Evolutionary conservation across 2,113 vertebrate species (phyloP), one percentile per base, ranked within the genome.

Genomic region (Tachysurus vachellii): DNA sequence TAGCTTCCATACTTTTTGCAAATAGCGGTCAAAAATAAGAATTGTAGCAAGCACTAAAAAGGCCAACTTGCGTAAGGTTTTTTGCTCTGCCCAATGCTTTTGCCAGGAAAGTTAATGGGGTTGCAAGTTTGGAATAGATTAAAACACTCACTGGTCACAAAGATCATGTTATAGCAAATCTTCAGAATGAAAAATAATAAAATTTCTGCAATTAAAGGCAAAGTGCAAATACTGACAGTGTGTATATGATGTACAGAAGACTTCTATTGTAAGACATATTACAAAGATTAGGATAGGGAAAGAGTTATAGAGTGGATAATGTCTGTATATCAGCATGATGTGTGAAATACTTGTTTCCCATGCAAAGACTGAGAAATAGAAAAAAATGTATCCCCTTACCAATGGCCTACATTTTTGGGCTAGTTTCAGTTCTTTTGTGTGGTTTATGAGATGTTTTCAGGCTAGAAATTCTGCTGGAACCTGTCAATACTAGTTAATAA

Each of bases 341-440:
- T 76, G 44, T 76, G 73, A 76, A 50, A n/a, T 53, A n/a, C 12
- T 53, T 76, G 0, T 53, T 53, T 71, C 19, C 9, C 70, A 71
- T 42, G 36, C 36, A 21, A 71, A 21, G 31, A 8, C 17, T 71
- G 36, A 71, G 36, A 44, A 71, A 71, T 42, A 44, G 8, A 44
- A 47, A 75, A 50, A 50, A 50, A 50, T 26, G 0, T 75, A 10
- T 26, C 71, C 10, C 21, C 26, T 50, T 75, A 50, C 73, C 73
- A 76, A 53, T 76, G 73, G 4, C 44, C 44, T 13, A 23, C 5
- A n/a, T 76, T 26, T n/a, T n/a, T 26, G 47, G 2, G 23, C 42
- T 53, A 76, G 21, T 76, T 76, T 76, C 73, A 76, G 44, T 17
- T n/a, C 73, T 53, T 76, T 76, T 76, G 73, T 76, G 73, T 76